phyloP scores from a whole-genome alignment of 1,140 invertebrate genomes.

The Heliconius himera region DNA sequence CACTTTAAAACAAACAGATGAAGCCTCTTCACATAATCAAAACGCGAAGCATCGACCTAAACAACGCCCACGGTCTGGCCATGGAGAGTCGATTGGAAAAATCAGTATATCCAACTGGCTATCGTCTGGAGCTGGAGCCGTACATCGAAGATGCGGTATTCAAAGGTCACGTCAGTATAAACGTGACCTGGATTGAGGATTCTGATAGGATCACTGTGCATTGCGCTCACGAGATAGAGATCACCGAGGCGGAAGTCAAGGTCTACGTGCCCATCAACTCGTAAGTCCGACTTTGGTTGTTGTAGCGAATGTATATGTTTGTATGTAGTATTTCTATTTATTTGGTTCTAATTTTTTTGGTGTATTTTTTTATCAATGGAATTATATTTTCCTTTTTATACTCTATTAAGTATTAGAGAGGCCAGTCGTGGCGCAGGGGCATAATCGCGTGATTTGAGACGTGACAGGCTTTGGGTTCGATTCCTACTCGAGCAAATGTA shows the following conservation, averaged over 20 bases:
- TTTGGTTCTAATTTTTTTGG: too few species aligned
- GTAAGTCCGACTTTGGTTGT: conserved; percentile 44
- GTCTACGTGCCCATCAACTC: conserved; percentile 44
- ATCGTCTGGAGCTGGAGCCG: conserved; percentile 84
- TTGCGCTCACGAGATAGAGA: conserved; percentile 83
- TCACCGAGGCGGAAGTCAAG: conserved; percentile 73
- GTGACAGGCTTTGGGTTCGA: too few species aligned
- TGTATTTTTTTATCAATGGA: too few species aligned
- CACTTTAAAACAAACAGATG: conserved; percentile 29
- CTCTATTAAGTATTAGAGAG: too few species aligned
- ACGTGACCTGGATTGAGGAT: conserved; percentile 82
- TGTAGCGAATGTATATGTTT: neutral
- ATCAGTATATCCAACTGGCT: conserved; percentile 83
- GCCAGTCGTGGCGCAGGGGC: too few species aligned
- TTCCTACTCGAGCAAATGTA: too few species aligned
- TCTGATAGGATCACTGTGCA: conserved; percentile 84
- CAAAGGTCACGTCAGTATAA: conserved; percentile 84
- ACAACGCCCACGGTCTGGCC: conserved; percentile 82
- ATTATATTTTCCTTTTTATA: too few species aligned
- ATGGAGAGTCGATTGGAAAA: conserved; percentile 82
- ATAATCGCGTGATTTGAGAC: too few species aligned
- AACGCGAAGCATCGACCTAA: conserved; percentile 83
- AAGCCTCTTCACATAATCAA: conserved; percentile 63
- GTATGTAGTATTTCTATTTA: neutral
- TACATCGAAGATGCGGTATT: conserved; percentile 83